Evolutionary conservation across 2,888 invertebrate species (phyloP).

Genomic region (Rhimphoctona megacephalus): DNA sequence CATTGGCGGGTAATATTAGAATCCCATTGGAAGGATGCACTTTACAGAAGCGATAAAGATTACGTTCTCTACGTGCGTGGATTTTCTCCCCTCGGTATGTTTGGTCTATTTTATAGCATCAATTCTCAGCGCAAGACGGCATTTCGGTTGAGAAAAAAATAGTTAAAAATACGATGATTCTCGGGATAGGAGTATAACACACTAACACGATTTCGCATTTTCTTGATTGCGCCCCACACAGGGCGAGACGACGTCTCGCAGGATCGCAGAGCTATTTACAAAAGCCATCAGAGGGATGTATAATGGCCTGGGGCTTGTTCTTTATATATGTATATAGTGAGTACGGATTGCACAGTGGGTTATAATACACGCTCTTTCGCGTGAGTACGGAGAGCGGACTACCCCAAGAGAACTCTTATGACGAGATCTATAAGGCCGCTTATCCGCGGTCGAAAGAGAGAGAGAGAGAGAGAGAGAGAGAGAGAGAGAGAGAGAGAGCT

Average conservation of each 20-base stretch:
- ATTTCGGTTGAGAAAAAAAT: not conserved
- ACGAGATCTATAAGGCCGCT: conserved; percentile 64
- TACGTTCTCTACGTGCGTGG: conserved; percentile 16
- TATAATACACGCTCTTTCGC: conserved; percentile 41
- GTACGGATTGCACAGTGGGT: conserved; percentile 36
- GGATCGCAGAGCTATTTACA: conserved; percentile 22
- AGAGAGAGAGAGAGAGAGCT: not conserved
- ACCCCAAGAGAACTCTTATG: conserved; percentile 51
- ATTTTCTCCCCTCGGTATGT: conserved; percentile 29
- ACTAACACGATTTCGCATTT: conserved; percentile 75
- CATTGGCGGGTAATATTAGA: conserved; percentile 1
- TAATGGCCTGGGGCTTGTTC: conserved; percentile 51
- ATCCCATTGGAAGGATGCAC: conserved; percentile 16
- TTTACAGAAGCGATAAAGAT: conserved; percentile 29
- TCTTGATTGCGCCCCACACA: conserved; percentile 62
- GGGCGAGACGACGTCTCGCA: not conserved
- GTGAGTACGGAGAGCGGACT: conserved; percentile 19
- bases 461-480: not conserved
- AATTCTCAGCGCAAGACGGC: conserved; percentile 15
- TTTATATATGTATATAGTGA: conserved; percentile 40
- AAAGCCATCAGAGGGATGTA: conserved; percentile 47
- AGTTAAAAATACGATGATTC: conserved; percentile 7
- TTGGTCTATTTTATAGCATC: conserved; percentile 42
- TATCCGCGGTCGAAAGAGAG: conserved; percentile 30
- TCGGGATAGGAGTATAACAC: conserved; percentile 69